Base-by-base conservation (phyloP, 2,888 invertebrate species). In the Brachycybe producta region DNA sequence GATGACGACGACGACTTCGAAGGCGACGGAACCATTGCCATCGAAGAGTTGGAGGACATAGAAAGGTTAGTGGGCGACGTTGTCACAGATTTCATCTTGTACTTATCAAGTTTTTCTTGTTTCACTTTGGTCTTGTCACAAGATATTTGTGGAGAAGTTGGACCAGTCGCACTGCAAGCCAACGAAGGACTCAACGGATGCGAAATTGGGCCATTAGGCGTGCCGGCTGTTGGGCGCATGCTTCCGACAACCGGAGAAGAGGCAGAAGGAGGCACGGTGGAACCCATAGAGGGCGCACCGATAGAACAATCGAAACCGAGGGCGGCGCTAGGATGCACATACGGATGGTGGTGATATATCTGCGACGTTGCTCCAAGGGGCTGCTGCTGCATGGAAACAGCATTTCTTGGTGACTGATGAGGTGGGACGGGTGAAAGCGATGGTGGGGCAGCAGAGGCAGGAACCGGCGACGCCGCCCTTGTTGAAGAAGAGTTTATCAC, bases 101-200 rank as follows among this genome's bases (percentile, higher is more conserved):
- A 55, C 46, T 56, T 56, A 44, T 62, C 62, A 23, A 54, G 53
- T 45, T 55, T 55, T 46, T 59, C 59, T 32, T 57, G 57, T 39
- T 60, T 61, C 17, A 55, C 44, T 56, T 61, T 58, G 46, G 52
- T 56, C 56, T 62, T 56, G 41, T 59, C 59, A 13, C 30, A 2
- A 15, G 27, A 17, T 11, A 19, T 28, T 30, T 47, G 46, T 2
- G 48, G 48, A 5, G 48, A 48, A 30, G 40, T 3, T 5, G 48
- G 48, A 5, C 30, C 48, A n/a, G 19, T 35, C n/a, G 27, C 45
- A 8, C 3, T 36, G 21, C 47, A 28, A 27, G 32, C 28, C 17
- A 40, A 11, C 4, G 48, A 40, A 3, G 49, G 49, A 15, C 49
- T 49, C 3, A 41, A 26, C 54, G 56, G 39, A 13, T 44, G 45